Base-by-base conservation (phyloP, 2,113 vertebrate genomes). In the Amblyornis subalaris region DNA sequence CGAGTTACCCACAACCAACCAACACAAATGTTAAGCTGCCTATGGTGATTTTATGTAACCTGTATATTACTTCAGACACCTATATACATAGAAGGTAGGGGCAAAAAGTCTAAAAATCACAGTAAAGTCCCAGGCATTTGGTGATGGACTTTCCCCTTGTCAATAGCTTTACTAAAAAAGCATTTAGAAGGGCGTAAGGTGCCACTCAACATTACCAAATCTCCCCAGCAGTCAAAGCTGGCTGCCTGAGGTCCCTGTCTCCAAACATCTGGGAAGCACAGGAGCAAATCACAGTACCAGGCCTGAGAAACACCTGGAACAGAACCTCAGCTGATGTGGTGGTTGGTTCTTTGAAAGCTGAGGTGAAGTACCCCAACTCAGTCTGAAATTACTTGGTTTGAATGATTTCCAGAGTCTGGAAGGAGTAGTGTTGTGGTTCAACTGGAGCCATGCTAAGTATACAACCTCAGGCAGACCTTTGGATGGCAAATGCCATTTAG, bases 241-340 rank as follows among this genome's bases (percentile, higher is more conserved):
- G 28, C 77, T 85, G 25, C 48, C 18, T 0, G 0, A 78, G 23
- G 12, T 54, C 38, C 36, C 36, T 10, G 12, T 19, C 60, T 71
- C 28, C 35, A 54, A 76, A 40, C 0, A 3, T 1, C 36, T 36
- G 28, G 36, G 69, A 86, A 73, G 54, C 22, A 60, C 16, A 73
- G 54, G 36, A 69, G 18, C 33, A 83, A 69, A 38, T 38, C 21
- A 51, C 31, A 38, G 36, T 61, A 92, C 10, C 14, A 79, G n/a
- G 61, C 23, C 22, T 35, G 24, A 47, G 58, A 35, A 83, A 25
- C 17, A 62, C 22, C 13, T 18, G 18, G 13, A 81, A 0, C 1
- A 31, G 51, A 48, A 38, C 22, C 33, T 7, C 19, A 75, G 57
- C 38, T 4, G 4, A 51, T 10, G 33, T 10, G 14, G 51, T 12